These are phyloP conservation scores for Huso huso DNA, from an alignment of 2,797 vertebrate species.

Conservation along the genomic window DNA sequence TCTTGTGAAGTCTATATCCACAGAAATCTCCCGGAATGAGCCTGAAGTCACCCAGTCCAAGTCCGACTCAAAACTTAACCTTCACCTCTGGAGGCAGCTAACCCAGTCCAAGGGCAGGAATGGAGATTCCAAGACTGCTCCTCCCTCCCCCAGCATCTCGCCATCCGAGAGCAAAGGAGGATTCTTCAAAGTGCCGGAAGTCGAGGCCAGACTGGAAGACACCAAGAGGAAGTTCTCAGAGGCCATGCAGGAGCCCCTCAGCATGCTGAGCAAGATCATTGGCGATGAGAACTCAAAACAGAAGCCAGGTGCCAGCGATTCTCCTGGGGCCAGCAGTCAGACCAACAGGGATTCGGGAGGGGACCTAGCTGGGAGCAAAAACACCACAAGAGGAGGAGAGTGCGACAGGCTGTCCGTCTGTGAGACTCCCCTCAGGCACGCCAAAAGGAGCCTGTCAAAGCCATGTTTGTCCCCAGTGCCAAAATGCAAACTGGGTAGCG, in stretches of 20 bases:
- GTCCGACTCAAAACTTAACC: constrained; percentile 71
- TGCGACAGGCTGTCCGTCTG: constrained; percentile 39
- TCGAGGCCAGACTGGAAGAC: constrained; percentile 68
- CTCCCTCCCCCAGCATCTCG: constrained; percentile 67
- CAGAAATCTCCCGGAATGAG: constrained; percentile 64
- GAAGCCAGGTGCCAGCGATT: constrained; percentile 28
- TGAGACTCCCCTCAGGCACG: constrained; percentile 43
- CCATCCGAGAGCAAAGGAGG: constrained; percentile 57
- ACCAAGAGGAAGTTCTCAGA: constrained; percentile 73
- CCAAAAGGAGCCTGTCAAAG: constrained; percentile 20
- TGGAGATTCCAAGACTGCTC: constrained; percentile 69
- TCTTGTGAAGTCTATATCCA: constrained; percentile 79
- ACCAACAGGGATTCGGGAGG: constrained; percentile 26
- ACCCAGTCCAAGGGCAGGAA: constrained; percentile 54
- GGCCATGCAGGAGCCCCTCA: constrained; percentile 77
- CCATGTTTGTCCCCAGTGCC: constrained; percentile 41
- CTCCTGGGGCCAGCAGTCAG: constrained; percentile 31
- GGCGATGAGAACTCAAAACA: constrained; percentile 66
- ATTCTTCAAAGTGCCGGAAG: constrained; percentile 65
- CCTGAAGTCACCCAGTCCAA: constrained; percentile 71
- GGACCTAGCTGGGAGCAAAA: constrained; percentile 33
- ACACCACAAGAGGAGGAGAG: constrained; percentile 32
- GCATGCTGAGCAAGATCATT: constrained; percentile 76
- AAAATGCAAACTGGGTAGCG: constrained; percentile 20
- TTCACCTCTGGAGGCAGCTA: constrained; percentile 69